Base-by-base conservation (phyloP, 2,113 vertebrate genomes). In the Crotalus helleri region DNA sequence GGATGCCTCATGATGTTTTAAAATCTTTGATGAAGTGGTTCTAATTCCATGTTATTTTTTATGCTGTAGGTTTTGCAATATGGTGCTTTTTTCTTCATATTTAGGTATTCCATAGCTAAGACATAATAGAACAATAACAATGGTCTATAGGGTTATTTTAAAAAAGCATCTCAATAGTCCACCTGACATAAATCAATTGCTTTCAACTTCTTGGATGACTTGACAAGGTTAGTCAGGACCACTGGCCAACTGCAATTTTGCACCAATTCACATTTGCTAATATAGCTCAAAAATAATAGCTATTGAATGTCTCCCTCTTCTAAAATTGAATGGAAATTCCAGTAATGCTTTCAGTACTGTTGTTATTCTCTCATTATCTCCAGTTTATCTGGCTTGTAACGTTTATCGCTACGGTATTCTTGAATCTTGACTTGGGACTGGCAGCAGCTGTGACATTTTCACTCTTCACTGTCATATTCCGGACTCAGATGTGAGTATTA, bases 401-500 rank as follows among this genome's bases (percentile, higher is more conserved):
- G 11, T 98, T 99, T 8, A 92, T 98, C 91, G 96, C 98, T 91
- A 99, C 99, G 0, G 19, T 99, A 58, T 17, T 98, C 33, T 95
- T 99, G 15, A 99, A 99, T 95, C 96, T 99, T 95, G 99, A 99
- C 96, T 54, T 99, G 0, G 99, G 99, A 59, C 97, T 99, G 64
- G 98, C 94, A 0, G 98, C 94, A 8, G 96, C 99, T 0, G 97
- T 99, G 29, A 98, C 81, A 44, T 99, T 99, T 74, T 97, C 98
- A 33, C 96, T 99, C 93, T 97, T 99, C 95, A 98, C 98, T 0
- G 98, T 99, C 95, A 98, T 99, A 97, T 97, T 99, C 97, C 98
- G 98, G 93, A 99, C 97, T 0, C 99, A 99, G 95, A 97, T 98
- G 99, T 99, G 96, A 98, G 99, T 98, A 92, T 81, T 1, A 0